phyloP scores from a whole-genome alignment of 2,113 vertebrate species.

The Puma concolor region DNA sequence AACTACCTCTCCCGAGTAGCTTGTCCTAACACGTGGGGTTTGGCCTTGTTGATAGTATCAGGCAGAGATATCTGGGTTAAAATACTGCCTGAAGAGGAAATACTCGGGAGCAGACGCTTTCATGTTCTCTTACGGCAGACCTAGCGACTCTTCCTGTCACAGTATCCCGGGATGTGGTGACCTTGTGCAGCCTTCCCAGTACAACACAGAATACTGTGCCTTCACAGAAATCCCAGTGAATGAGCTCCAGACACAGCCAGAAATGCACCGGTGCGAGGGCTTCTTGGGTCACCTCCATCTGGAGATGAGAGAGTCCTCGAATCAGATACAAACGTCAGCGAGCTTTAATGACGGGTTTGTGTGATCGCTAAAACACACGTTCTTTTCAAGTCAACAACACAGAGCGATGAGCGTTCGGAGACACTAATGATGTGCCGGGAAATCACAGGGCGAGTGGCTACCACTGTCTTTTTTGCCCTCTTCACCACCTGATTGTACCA shows the following conservation, averaged over 20 bases:
- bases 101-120: too few relatives aligned
- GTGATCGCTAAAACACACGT: not conserved
- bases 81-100: accelerated
- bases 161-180: not conserved
- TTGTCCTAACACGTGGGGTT: too few relatives aligned
- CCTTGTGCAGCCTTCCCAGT: accelerated
- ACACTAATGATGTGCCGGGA: accelerated
- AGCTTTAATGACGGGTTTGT: accelerated
- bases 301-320: not conserved
- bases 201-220: not conserved
- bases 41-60: not conserved
- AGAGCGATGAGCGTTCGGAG: too few relatives aligned
- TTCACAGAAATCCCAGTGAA: too few relatives aligned
- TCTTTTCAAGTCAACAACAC: not conserved
- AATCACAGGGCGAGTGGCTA: not conserved
- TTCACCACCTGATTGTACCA: not conserved
- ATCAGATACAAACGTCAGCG: accelerated
- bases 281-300: accelerated
- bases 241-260: not conserved
- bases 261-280: accelerated
- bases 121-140: accelerated
- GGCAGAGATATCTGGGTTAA: not conserved
- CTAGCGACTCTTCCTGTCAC: not conserved
- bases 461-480: not conserved
- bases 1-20: too few relatives aligned